Conservation (phyloP, 2,888 invertebrate genomes). For the Microplitis manilae region DNA sequence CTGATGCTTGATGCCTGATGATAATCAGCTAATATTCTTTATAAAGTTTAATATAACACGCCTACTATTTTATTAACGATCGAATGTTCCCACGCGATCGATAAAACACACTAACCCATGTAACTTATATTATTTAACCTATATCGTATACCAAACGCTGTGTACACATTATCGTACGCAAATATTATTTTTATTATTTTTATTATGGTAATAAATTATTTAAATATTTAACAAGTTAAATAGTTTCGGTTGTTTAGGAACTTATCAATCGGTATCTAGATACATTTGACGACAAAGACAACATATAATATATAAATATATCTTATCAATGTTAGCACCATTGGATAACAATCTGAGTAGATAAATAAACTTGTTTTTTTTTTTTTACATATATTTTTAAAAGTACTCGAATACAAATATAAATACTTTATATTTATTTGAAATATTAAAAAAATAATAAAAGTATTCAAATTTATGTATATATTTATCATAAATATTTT, state of each 20-base stretch:
- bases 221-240: neutral
- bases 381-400: no score
- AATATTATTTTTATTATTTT: neutral
- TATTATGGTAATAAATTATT: neutral
- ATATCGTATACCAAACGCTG: neutral
- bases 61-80: slow-evolving; percentile 1
- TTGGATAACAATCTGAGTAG: neutral
- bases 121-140: neutral
- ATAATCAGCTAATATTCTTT: slow-evolving; percentile 1
- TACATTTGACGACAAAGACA: neutral
- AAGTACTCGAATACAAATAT: no score
- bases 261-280: neutral
- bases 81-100: slow-evolving; percentile 1
- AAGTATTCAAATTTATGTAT: no score
- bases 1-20: no score
- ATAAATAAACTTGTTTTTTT: neutral
- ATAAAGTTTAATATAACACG: slow-evolving; percentile 7
- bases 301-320: neutral
- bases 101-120: slow-evolving; percentile 1
- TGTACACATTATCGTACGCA: neutral
- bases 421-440: no score
- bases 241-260: neutral
- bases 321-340: neutral
- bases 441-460: no score
- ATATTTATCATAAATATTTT: no score